These are phyloP conservation scores for Myotis lucifugus DNA, from an alignment of 2,113 vertebrate genomes.

Conservation along the genomic window DNA sequence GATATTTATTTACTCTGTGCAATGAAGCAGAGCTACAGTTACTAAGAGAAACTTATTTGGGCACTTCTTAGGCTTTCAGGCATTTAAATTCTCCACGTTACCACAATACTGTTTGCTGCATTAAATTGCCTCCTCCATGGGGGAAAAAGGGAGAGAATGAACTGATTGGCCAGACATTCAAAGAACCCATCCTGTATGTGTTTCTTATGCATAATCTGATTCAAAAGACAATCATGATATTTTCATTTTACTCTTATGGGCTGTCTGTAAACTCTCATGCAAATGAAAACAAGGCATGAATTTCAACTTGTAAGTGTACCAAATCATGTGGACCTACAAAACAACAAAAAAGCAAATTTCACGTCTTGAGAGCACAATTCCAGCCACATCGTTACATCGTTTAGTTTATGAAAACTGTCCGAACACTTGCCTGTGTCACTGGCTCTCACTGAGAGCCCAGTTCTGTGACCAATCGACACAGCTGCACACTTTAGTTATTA, in stretches of 20 bases:
- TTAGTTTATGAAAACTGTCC: conserved; percentile 20
- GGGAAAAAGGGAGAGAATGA: conserved; percentile 2
- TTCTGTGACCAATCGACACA: not conserved
- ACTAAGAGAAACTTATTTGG: conserved; percentile 73
- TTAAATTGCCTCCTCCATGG: conserved; percentile 62
- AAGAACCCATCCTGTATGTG: conserved; percentile 47
- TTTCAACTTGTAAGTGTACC: conserved; percentile 43
- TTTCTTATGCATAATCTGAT: conserved; percentile 65
- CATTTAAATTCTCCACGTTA: conserved; percentile 79
- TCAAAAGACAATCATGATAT: conserved; percentile 75
- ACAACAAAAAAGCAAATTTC: conserved; percentile 36
- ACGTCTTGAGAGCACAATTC: not conserved
- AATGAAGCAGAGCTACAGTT: conserved; percentile 74
- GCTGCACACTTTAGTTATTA: not conserved
- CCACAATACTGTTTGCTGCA: conserved; percentile 52
- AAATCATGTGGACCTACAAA: not conserved
- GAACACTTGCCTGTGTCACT: not conserved
- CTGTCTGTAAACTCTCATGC: conserved; percentile 63
- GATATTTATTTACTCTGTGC: conserved; percentile 76
- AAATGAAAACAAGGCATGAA: conserved; percentile 62
- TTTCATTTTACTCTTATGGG: conserved; percentile 73
- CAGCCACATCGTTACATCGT: not conserved
- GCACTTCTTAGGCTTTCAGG: conserved; percentile 67
- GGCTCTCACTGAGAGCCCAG: not conserved
- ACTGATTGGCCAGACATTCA: conserved; percentile 67